phyloP scores from a whole-genome alignment of 1,140 invertebrate species.

The Drosophila kepulauana region DNA sequence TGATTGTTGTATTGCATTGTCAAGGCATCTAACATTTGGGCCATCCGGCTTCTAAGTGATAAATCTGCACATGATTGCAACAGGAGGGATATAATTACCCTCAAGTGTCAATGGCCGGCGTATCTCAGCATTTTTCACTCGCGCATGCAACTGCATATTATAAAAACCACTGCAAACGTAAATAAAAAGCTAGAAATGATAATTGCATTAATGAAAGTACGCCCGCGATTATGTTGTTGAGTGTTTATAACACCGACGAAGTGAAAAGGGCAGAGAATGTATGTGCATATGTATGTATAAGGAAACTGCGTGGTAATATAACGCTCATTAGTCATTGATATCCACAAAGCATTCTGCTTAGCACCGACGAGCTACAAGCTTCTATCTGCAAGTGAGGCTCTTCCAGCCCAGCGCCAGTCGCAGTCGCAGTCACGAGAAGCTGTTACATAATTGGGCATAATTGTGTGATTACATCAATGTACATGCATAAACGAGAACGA shows the following conservation, averaged over 20 bases:
- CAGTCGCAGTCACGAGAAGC: constrained; percentile 36
- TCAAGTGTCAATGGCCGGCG: constrained; percentile 57
- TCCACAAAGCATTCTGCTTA: constrained; percentile 54
- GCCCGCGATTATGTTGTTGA: constrained; percentile 65
- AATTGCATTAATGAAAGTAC: constrained; percentile 37
- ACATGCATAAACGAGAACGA: constrained; percentile 28
- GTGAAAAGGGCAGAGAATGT: not conserved
- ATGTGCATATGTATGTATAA: constrained; percentile 6
- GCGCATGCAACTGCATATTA: constrained; percentile 53
- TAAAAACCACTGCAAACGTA: not conserved
- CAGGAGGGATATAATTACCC: constrained; percentile 65
- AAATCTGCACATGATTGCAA: constrained; percentile 64
- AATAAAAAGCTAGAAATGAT: constrained; percentile 20
- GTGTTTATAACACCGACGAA: constrained; percentile 57
- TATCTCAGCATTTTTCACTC: constrained; percentile 51
- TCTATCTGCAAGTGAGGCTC: constrained; percentile 26
- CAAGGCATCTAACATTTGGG: constrained; percentile 39
- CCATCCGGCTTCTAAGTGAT: constrained; percentile 53
- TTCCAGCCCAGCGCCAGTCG: constrained; percentile 15
- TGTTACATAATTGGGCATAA: constrained; percentile 80
- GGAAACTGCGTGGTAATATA: constrained; percentile 35
- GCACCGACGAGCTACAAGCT: constrained; percentile 36
- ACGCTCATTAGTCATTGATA: constrained; percentile 79
- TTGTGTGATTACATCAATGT: constrained; percentile 75
- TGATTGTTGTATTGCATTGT: constrained; percentile 60